Evolutionary conservation across 2,113 vertebrate species (phyloP).

Genomic region (Tragelaphus scriptus): DNA sequence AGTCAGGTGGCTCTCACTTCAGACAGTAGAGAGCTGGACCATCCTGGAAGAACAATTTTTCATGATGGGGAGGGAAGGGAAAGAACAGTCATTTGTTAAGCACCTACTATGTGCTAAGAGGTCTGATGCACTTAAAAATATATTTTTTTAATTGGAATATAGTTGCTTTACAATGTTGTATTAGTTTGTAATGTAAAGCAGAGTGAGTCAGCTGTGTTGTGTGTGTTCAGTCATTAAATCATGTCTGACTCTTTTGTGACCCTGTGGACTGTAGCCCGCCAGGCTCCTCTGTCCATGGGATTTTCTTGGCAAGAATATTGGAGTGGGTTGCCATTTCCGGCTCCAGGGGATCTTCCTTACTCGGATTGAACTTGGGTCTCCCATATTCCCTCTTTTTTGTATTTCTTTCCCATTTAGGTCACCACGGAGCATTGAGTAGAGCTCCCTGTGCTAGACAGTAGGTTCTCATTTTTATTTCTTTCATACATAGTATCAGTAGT

Average conservation of each 20-base stretch:
- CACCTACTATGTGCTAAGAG: neutral
- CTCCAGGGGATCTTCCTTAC: neutral
- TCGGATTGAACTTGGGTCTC: neutral
- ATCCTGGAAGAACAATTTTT: neutral
- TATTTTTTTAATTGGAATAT: neutral
- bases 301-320: neutral
- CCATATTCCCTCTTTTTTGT: neutral
- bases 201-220: neutral
- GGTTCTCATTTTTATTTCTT: neutral
- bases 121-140: neutral
- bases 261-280: neutral
- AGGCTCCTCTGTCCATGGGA: neutral
- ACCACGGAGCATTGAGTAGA: neutral
- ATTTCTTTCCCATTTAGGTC: neutral
- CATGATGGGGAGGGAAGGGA: neutral
- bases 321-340: neutral
- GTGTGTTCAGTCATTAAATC: neutral
- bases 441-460: neutral
- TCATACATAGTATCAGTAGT: neutral
- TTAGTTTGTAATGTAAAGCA: neutral
- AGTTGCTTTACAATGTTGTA: neutral
- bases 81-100: neutral
- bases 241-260: neutral
- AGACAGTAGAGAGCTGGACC: neutral
- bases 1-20: neutral